Percentiles rank a stretch among this genome's conserved stretches.
phyloP scores from a whole-genome alignment of 2,113 vertebrate species.

The Cyanoliseus patagonus region DNA sequence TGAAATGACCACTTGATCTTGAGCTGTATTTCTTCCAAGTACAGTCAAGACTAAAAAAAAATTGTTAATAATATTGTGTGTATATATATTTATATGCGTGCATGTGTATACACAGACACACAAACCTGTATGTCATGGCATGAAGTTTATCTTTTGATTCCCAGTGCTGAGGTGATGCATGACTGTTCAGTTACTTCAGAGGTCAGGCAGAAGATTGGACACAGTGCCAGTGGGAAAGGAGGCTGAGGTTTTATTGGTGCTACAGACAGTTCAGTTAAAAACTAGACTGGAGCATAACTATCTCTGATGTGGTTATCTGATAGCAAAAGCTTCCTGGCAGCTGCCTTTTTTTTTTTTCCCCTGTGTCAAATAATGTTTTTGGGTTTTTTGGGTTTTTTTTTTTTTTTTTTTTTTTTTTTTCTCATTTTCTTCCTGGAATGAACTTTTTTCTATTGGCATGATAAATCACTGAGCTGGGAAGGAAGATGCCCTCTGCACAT shows the following conservation, averaged over 20 bases:
- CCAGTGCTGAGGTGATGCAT: background rate
- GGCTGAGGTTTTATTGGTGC: background rate
- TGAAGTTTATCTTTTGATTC: background rate
- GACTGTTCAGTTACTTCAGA: background rate
- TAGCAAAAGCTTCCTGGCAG: background rate
- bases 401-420: background rate
- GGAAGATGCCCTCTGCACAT: background rate
- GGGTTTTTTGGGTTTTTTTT: background rate
- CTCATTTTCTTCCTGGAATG: background rate
- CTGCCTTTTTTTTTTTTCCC: background rate
- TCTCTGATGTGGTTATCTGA: background rate
- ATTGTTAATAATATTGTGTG: background rate
- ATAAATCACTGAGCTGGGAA: background rate
- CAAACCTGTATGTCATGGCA: background rate
- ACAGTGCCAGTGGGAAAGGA: background rate
- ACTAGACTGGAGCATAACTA: background rate
- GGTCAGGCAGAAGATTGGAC: background rate
- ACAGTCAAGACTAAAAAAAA: background rate
- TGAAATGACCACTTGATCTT: background rate
- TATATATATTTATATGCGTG: accelerated
- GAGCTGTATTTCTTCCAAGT: background rate
- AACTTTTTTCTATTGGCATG: background rate
- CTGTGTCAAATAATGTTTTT: background rate
- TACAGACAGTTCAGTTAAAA: background rate
- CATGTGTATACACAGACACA: accelerated